Evolutionary conservation across 2,113 vertebrate genomes (phyloP), one percentile per base, ranked within the genome.

Genomic region (Actinemys pallida): DNA sequence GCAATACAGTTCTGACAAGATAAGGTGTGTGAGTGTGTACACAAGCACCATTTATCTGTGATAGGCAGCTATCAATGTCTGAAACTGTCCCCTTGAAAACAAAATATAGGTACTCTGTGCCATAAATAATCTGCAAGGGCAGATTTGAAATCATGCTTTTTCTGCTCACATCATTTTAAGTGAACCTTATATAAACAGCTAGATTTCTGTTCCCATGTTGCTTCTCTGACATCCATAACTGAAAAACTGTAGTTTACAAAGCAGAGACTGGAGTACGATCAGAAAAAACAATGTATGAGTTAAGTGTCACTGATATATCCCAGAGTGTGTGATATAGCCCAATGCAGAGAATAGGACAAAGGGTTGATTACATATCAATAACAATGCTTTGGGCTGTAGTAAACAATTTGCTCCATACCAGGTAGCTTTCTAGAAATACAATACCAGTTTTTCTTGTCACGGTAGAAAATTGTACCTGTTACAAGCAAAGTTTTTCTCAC

Each of bases 231-330:
- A 7, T 84, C 11, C 54, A 88, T 92, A 29, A 25, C 85, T 87
- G 57, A 89, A 86, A 90, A 83, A 45, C 8, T 59, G 22, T 9
- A 83, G 2, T 86, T 22, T 29, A 42, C 13, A 72, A 6, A 0
- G 5, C 20, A 39, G 29, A 39, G 12, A 69, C 5, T 53, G 9
- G 56, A 80, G 52, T 88, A 16, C 45, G 88, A 59, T 83, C 45
- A 88, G 54, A 87, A 52, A 90, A 94, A 88, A 17, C 0, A 72
- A 72, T 49, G 22, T 90, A 84, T 81, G 65, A 81, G 90, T 57
- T 95, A 84, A 95, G 65, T 90, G 72, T 22, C 22, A 95, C 83
- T 94, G 75, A 81, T 84, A 35, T 57, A 88, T 91, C 87, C 94
- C 93, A 83, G 57, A 52, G 45, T 14, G 5, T 90, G 42, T 83